Base-by-base conservation (phyloP, 2,888 invertebrate species). In the Andrena fulva region DNA sequence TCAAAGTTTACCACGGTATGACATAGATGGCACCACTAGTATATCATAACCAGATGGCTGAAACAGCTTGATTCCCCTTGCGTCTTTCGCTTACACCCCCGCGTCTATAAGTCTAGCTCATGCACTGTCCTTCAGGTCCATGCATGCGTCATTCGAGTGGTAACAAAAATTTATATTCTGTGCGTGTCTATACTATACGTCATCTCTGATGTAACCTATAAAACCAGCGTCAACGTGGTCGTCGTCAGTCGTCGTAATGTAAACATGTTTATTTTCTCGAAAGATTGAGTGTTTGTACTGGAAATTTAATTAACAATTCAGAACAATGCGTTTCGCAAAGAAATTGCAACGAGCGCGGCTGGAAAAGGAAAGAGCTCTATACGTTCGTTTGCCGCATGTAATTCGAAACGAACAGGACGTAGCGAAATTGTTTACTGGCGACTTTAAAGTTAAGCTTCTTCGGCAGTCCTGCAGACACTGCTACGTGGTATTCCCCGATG, bases 401-500 rank as follows among this genome's bases (percentile, higher is more conserved):
- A 93, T 93, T 33, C 85, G 82, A 66, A 75, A 87, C 52, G 62
- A 66, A 0, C 76, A 89, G 16, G 91, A 92, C 72, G 84, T 93
- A 3, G 86, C 86, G 24, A 75, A 84, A 8, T 84, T 93, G 1
- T 92, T 93, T 31, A 71, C 80, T 20, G 92, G 91, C 16, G 80
- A 90, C 60, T 84, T 90, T 8, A 83, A 80, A 76, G 80, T 93
- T 2, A 91, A 90, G 71, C 68, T 93, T 52, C 89, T 89, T 1
- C 86, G 93, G 59, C 91, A 93, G 60, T 82, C 91, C 1, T 76
- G 86, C 0, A 90, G 91, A 80, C 74, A 89, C 56, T 93, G 92
- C 67, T 90, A 91, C 35, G 90, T 92, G 0, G 70, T 91, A 68
- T 93, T 93, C 66, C 16, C 90, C 0, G 85, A 54, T 60, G 6